Conservation (phyloP, 2,113 vertebrate species). For the Boulengeromyrus knoepffleri region DNA sequence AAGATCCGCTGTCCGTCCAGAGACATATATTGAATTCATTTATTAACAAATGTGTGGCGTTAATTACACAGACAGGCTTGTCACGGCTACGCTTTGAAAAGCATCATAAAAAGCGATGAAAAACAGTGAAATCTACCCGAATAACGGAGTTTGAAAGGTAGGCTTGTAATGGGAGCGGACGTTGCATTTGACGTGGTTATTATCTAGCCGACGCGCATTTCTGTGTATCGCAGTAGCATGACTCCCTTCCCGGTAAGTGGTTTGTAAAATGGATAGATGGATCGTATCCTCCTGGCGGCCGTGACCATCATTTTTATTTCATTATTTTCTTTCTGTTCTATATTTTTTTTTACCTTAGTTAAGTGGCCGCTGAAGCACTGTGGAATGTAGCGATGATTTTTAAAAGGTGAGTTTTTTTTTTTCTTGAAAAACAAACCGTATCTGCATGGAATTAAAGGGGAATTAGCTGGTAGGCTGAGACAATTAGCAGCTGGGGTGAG, state of each 20-base stretch:
- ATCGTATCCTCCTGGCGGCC: background rate
- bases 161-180: background rate
- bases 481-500: background rate
- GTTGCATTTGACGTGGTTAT: background rate
- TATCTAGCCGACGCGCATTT: background rate
- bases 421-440: background rate
- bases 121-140: background rate
- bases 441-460: background rate
- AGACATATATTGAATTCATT: background rate
- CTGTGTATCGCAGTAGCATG: background rate
- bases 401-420: background rate
- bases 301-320: background rate
- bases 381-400: background rate
- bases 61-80: background rate
- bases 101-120: background rate
- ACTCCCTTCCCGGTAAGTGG: background rate
- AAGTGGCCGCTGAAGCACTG: background rate
- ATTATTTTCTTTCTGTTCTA: background rate
- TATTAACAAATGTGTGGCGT: background rate
- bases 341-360: background rate
- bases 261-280: background rate
- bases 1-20: background rate
- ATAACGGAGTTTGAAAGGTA: background rate
- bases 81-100: background rate
- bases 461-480: background rate